Evolutionary conservation across 2,113 vertebrate genomes (phyloP).

Genomic region (Kryptolebias marmoratus): DNA sequence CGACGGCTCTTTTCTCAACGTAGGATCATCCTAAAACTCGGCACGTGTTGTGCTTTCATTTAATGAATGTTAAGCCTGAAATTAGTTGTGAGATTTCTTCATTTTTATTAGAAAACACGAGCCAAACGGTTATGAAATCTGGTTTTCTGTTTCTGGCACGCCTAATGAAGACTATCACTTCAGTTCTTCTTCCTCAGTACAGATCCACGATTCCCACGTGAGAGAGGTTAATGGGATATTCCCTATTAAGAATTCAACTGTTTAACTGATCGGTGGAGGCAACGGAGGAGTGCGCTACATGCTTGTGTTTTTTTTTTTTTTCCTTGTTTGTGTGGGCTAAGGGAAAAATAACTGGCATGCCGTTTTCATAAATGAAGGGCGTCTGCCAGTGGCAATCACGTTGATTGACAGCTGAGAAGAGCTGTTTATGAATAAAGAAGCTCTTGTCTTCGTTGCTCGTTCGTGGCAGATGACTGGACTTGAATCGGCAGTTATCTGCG

Average conservation of each 20-base stretch:
- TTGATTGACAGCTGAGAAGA: constrained; percentile 63
- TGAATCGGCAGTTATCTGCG: constrained; percentile 32
- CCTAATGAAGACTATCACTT: neutral
- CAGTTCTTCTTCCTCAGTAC: constrained; percentile 31
- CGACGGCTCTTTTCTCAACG: too few relatives aligned
- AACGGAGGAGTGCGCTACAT: constrained; percentile 15
- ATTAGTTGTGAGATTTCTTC: too few relatives aligned
- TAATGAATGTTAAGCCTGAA: too few relatives aligned
- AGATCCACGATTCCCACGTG: constrained; percentile 42
- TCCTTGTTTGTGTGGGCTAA: constrained; percentile 38
- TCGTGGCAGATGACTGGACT: constrained; percentile 26
- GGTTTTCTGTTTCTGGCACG: too few relatives aligned
- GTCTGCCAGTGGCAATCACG: constrained; percentile 58
- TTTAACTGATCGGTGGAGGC: constrained; percentile 53
- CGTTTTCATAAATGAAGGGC: constrained; percentile 62
- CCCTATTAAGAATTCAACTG: constrained; percentile 67
- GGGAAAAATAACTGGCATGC: constrained; percentile 52
- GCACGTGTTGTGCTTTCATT: too few relatives aligned
- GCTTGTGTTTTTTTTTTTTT: constrained; percentile 18
- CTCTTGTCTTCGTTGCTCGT: constrained; percentile 29
- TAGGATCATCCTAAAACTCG: too few relatives aligned
- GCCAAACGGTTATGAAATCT: too few relatives aligned
- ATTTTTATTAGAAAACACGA: too few relatives aligned
- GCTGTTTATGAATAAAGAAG: constrained; percentile 51
- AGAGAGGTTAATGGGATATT: constrained; percentile 68